Conservation (phyloP, 2,113 vertebrate genomes). For the Pitta sordida region DNA sequence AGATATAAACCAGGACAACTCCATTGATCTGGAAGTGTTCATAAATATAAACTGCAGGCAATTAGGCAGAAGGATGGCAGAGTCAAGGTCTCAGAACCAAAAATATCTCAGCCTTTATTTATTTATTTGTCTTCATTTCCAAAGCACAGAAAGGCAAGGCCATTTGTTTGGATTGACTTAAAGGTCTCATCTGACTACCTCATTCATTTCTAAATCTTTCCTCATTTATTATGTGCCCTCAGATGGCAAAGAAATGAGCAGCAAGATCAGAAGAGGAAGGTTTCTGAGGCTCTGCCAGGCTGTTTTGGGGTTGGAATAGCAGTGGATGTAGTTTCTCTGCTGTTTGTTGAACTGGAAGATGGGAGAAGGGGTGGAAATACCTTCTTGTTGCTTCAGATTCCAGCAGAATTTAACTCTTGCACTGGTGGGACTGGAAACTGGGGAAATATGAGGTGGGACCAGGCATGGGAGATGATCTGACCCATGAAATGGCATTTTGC, state of each 20-base stretch:
- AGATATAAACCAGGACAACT: neutral
- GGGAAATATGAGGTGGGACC: neutral
- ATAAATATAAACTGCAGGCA: neutral
- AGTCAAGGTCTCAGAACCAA: neutral
- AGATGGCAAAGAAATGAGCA: neutral
- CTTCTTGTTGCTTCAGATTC: neutral
- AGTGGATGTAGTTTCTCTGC: neutral
- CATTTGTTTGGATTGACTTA: neutral
- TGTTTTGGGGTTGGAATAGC: neutral
- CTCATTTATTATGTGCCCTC: fast-evolving
- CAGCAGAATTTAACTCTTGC: constrained; percentile 4
- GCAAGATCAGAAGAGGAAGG: neutral
- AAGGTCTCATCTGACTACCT: neutral
- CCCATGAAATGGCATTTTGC: neutral
- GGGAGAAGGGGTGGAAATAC: neutral
- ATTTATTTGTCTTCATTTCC: neutral
- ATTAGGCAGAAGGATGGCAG: neutral
- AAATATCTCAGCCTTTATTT: neutral
- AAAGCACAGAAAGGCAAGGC: neutral
- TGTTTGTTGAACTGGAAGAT: neutral
- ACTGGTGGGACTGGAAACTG: neutral
- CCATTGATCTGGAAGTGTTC: neutral
- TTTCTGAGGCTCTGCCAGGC: neutral
- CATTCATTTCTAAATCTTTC: neutral
- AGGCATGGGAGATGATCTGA: neutral